Conservation (phyloP, 2,888 invertebrate species). For the Mimachlamys varia region DNA sequence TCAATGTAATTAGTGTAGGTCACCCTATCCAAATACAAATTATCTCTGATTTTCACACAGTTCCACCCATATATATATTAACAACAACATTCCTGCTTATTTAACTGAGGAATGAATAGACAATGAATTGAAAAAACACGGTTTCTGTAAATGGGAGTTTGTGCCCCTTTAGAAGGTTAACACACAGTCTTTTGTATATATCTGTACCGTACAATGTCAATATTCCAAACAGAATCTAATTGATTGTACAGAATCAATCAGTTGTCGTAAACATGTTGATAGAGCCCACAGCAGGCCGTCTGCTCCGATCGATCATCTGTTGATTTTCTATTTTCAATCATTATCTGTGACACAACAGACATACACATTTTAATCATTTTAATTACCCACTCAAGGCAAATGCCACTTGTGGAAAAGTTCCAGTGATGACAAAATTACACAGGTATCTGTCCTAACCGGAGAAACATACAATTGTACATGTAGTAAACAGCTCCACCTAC, state of each 20-base stretch:
- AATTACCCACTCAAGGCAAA: neutral
- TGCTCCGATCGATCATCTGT: neutral
- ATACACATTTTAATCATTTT: too few species aligned
- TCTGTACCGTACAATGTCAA: neutral
- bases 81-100: neutral
- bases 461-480: neutral
- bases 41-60: neutral
- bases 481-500: neutral
- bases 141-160: neutral
- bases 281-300: constrained; percentile 13
- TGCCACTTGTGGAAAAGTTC: neutral
- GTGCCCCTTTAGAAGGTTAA: neutral
- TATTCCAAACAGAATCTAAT: neutral
- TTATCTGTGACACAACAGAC: neutral
- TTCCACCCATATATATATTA: neutral
- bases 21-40: neutral
- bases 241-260: neutral
- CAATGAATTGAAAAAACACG: neutral
- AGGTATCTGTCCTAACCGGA: neutral
- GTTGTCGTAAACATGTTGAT: neutral
- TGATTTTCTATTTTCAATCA: neutral
- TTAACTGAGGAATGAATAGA: neutral
- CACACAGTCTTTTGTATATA: neutral
- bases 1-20: neutral
- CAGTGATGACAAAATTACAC: neutral